Percentiles rank a stretch among this genome's conserved stretches.
These are phyloP conservation scores for Ceratosolen fusciceps DNA, from an alignment of 1,140 invertebrate genomes.

Conservation along the genomic window DNA sequence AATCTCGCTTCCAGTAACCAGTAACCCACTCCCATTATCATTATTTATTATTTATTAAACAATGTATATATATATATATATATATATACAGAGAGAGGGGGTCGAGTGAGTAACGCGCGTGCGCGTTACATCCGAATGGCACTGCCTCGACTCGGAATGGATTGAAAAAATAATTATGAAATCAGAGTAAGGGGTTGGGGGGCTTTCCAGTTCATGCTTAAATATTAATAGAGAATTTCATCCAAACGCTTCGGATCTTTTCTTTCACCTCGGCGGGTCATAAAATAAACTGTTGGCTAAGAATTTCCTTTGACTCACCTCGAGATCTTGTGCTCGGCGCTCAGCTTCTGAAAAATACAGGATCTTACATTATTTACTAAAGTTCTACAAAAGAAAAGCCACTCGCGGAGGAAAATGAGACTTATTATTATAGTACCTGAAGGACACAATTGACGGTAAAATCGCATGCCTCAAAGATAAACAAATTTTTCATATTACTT, in stretches of 20 bases:
- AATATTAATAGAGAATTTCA: conserved; percentile 20
- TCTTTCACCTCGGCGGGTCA: background rate
- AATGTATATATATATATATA: too few species aligned
- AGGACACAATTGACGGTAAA: background rate
- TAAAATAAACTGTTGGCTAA: conserved; percentile 27
- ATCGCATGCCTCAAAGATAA: background rate
- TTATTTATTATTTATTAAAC: too few species aligned
- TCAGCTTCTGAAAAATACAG: conserved; percentile 42
- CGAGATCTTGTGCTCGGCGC: conserved; percentile 47
- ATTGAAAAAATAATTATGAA: too few species aligned
- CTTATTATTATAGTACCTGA: background rate
- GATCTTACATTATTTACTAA: conserved; percentile 32
- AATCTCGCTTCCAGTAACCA: too few species aligned
- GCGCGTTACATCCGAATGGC: too few species aligned
- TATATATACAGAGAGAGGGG: too few species aligned
- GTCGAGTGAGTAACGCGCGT: too few species aligned
- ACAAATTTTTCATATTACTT: background rate
- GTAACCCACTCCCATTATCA: too few species aligned
- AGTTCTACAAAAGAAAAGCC: background rate
- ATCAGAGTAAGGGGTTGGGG: background rate
- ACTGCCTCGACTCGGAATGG: too few species aligned
- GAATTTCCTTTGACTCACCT: conserved; percentile 60
- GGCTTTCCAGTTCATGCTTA: background rate
- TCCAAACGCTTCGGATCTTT: background rate
- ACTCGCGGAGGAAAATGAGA: background rate